Base-by-base conservation (phyloP, 2,888 invertebrate genomes). In the Crossocerus cetratus region DNA sequence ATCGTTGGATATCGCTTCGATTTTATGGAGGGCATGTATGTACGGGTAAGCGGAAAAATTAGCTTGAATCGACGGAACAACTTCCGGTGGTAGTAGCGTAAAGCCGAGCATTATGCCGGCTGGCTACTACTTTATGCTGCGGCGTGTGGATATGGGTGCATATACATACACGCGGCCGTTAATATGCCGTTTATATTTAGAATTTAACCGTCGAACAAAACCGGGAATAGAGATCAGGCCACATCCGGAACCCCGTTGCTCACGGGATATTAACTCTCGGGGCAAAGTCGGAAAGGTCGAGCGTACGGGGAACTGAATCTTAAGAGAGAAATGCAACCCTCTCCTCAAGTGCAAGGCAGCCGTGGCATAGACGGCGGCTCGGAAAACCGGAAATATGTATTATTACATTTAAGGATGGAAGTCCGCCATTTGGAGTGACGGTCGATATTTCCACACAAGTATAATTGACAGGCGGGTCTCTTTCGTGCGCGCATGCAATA, bases 171-270 rank as follows among this genome's bases (percentile, higher is more conserved):
- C 56, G 56, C 44, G 65, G 60, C 42, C 20, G 58, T 32, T 54
- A 45, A 54, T 13, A 45, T 18, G 56, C 54, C 60, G 63, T 72
- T 80, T 79, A 81, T 79, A 79, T 79, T 81, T 81, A 79, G 78
- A 79, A 77, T 77, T 72, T 73, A 76, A 74, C 69, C 68, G 72
- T 69, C 76, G 74, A 79, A 77, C 65, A 79, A 79, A 79, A 76
- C 65, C 76, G 75, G 67, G 66, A 74, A 74, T 72, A 75, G 76
- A 80, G 77, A 79, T 81, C 77, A 74, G 74, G 66, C 74, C 60
- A 73, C 76, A 74, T 79, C 74, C 76, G 80, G 74, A 81, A 76
- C 67, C 72, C 60, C 49, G 56, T 56, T 66, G 44, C 42, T 53
- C 53, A 45, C 45, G 62, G 61, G 65, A 65, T 55, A 32, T 42